Percentiles rank a stretch among this genome's conserved stretches.
Evolutionary conservation across 2,113 vertebrate species (phyloP).

Genomic region (Anoplopoma fimbria): DNA sequence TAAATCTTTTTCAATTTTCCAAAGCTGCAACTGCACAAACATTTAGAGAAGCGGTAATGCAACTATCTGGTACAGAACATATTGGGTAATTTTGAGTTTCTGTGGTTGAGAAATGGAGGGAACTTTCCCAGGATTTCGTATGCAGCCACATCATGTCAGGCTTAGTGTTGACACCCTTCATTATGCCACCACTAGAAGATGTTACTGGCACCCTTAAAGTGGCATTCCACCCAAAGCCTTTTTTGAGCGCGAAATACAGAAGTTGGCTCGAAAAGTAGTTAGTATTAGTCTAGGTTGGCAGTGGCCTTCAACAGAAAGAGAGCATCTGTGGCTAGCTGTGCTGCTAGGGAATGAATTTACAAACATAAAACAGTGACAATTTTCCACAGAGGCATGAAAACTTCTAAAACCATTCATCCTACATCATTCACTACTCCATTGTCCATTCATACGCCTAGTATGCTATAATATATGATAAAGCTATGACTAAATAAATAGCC

Average conservation of each 20-base stretch:
- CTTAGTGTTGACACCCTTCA: not conserved
- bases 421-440: too few species aligned
- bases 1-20: not conserved
- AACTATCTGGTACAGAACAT: slow-evolving; percentile 31
- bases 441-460: too few species aligned
- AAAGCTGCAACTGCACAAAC: slow-evolving; percentile 37
- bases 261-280: not conserved
- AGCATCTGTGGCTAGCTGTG: not conserved
- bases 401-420: not conserved
- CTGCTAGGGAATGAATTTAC: not conserved
- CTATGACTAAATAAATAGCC: too few species aligned
- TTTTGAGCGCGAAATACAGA: not conserved
- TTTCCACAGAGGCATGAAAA: not conserved
- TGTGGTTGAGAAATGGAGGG: slow-evolving; percentile 54
- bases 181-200: not conserved
- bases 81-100: slow-evolving; percentile 57
- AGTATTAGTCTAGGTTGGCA: not conserved
- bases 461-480: too few species aligned
- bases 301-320: not conserved
- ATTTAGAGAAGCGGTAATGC: slow-evolving; percentile 61
- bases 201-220: slow-evolving; percentile 19
- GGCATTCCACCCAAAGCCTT: not conserved
- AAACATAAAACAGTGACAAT: not conserved
- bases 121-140: slow-evolving; percentile 47
- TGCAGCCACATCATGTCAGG: slow-evolving; percentile 10